Conservation (phyloP, 2,113 vertebrate species). For the Neolamprologus sp. region DNA sequence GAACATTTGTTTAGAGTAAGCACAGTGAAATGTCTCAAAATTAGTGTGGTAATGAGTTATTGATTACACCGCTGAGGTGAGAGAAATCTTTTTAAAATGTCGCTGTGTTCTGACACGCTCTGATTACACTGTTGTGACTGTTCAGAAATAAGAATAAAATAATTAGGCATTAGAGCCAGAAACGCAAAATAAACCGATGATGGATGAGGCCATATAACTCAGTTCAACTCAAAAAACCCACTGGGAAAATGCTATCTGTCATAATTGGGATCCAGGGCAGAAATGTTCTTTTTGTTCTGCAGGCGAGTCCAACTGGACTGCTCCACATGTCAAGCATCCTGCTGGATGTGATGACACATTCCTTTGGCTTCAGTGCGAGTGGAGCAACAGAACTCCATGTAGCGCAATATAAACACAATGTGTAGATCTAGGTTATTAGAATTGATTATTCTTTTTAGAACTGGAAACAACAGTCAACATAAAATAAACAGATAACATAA, state of each 20-base stretch:
- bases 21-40: background rate
- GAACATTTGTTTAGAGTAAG: background rate
- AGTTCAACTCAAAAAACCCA: background rate
- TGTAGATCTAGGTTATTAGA: background rate
- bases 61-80: background rate
- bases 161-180: background rate
- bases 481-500: background rate
- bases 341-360: background rate
- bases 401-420: background rate
- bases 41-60: background rate
- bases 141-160: background rate
- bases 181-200: background rate
- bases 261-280: background rate
- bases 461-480: background rate
- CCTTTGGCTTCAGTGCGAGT: background rate
- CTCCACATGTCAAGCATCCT: background rate
- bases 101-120: background rate
- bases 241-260: background rate
- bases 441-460: background rate
- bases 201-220: conserved; percentile 3
- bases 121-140: background rate
- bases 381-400: background rate
- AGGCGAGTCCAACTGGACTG: background rate
- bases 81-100: background rate
- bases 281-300: background rate